Percentiles rank a stretch among this genome's conserved stretches.
These are phyloP conservation scores for Drosophila subobscura DNA, from an alignment of 1,140 invertebrate species.

Conservation along the genomic window DNA sequence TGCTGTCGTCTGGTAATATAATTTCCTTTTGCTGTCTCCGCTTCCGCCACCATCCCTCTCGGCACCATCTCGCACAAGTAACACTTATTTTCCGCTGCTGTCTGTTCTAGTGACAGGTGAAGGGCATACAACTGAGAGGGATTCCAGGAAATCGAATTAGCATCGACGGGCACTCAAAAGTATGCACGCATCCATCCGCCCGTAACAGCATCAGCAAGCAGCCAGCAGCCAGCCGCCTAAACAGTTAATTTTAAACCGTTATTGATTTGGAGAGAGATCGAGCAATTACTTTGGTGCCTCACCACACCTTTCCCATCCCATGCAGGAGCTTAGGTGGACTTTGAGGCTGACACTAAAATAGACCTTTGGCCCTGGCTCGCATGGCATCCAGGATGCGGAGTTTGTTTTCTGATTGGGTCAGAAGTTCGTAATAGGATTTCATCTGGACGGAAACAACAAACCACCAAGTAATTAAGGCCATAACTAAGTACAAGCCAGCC, in stretches of 20 bases:
- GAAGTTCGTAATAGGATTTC: background rate
- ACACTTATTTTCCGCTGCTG: slow-evolving; percentile 10
- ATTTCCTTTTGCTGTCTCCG: slow-evolving; percentile 35
- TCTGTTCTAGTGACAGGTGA: background rate
- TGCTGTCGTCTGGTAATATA: slow-evolving; percentile 38
- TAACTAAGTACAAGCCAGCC: no score
- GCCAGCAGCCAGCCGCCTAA: background rate
- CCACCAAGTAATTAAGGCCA: no score
- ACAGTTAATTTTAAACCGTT: slow-evolving; percentile 46
- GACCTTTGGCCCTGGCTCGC: no score
- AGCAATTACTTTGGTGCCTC: background rate
- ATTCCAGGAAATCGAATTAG: slow-evolving; percentile 20
- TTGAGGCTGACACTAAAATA: no score
- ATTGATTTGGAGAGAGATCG: slow-evolving; percentile 32
- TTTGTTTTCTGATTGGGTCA: background rate
- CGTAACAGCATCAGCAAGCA: no score
- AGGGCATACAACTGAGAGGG: background rate
- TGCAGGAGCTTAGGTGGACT: slow-evolving; percentile 18
- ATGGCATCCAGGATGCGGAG: slow-evolving; percentile 9
- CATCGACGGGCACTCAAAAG: slow-evolving; percentile 17
- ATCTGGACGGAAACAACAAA: no score
- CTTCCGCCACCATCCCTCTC: background rate
- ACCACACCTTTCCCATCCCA: background rate
- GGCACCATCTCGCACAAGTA: slow-evolving; percentile 12
- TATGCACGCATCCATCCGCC: slow-evolving; percentile 6